Base-by-base conservation (phyloP, 2,797 vertebrate genomes). In the Stomatorhinus walkeri region DNA sequence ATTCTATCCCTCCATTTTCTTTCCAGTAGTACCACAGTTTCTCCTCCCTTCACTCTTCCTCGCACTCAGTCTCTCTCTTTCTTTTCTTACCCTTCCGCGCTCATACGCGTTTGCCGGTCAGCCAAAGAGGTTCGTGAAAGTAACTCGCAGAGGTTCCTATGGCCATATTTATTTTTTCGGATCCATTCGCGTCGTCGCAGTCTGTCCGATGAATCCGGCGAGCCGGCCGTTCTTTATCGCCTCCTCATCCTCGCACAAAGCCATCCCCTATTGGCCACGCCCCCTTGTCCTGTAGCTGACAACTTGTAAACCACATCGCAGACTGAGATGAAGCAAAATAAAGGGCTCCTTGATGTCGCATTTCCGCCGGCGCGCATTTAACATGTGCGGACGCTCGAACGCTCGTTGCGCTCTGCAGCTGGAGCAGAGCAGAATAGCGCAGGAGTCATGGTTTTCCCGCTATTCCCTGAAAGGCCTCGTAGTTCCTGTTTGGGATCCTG, bases 361-460 rank as follows among this genome's bases (percentile, higher is more conserved):
- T 19, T 79, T 81, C 36, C 7, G 6, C 76, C 1, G n/a, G 36
- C 22, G 10, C 46, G 24, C n/a, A 1, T 8, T 8, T n/a, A 16
- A 43, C 76, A 46, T 2, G 7, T n/a, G 40, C 76, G 46, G 36
- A 81, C 6, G 19, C 76, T 16, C 12, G 2, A 16, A 36, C 28
- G 64, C 28, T 72, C 36, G 16, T 79, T 19, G 32, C 10, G 1
- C 76, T 88, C 46, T 16, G 24, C 54, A 2, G 40, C 92, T 93
- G 93, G 10, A 32, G 64, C 64, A 14, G 64, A 72, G 64, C 28
- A 36, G 28, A 72, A 36, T 6, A 36, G 28, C 12, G 9, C 59
- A 64, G 24, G 93, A 94, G 90, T 92, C 93, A 91, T 92, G 93
- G 94, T 95, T 94, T 95, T 93, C 90, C 83, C 88, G 89, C 91